Percentiles rank a stretch among this genome's conserved stretches.
phyloP scores from a whole-genome alignment of 2,888 invertebrate genomes.

The Melitaea athalia region DNA sequence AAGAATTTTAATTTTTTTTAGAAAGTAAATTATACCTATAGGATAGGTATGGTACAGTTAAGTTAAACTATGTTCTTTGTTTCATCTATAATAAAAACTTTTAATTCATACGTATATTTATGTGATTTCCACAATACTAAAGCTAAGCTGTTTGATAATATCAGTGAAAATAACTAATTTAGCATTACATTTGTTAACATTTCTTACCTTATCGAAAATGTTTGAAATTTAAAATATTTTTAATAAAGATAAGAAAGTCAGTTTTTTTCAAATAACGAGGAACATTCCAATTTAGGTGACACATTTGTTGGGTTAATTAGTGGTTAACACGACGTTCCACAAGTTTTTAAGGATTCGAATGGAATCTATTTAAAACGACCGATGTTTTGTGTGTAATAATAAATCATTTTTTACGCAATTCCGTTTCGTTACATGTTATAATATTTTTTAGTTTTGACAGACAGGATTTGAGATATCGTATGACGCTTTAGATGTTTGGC shows the following conservation, averaged over 20 bases:
- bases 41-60: too few species aligned
- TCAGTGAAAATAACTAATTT: neutral
- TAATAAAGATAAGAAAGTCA: conserved; percentile 47
- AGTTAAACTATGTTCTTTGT: neutral
- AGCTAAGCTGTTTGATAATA: neutral
- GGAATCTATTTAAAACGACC: conserved; percentile 47
- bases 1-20: neutral
- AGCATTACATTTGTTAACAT: neutral
- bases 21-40: too few species aligned
- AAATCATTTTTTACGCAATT: conserved; percentile 76
- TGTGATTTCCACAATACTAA: too few species aligned
- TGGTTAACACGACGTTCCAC: conserved; percentile 53
- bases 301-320: conserved; percentile 74
- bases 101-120: too few species aligned
- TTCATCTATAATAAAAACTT: neutral
- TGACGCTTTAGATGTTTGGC: conserved; percentile 56
- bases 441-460: conserved; percentile 68
- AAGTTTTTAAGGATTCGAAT: conserved; percentile 41
- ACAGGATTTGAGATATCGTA: conserved; percentile 71
- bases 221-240: conserved; percentile 10
- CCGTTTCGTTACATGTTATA: conserved; percentile 66
- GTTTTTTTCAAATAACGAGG: conserved; percentile 52
- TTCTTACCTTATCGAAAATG: neutral
- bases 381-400: conserved; percentile 53
- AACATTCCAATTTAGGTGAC: conserved; percentile 55